Conservation (phyloP, 1,140 invertebrate genomes). For the Acromyrmex echinatior region DNA sequence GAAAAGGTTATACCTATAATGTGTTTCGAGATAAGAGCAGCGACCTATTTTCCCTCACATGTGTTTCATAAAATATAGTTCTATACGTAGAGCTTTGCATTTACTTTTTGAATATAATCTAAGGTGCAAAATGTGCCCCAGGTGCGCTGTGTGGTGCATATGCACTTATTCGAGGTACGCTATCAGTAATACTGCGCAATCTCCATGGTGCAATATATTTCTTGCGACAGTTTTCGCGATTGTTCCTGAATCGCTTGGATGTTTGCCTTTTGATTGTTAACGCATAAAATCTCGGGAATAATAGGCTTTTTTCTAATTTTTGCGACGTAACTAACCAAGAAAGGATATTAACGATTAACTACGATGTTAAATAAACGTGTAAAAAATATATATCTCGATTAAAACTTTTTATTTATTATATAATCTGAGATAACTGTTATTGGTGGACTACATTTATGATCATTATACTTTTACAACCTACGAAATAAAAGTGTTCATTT, state of each 20-base stretch:
- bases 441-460: background rate
- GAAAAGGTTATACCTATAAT: constrained; percentile 57
- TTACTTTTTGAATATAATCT: constrained; percentile 64
- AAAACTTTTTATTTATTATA: background rate
- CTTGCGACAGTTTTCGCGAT: constrained; percentile 49
- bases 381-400: background rate
- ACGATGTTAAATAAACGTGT: background rate
- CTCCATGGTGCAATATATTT: constrained; percentile 53
- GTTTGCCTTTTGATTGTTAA: constrained; percentile 44
- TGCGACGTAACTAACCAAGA: background rate
- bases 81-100: constrained; percentile 40
- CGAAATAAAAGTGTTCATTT: background rate
- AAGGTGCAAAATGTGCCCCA: constrained; percentile 63
- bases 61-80: constrained; percentile 57
- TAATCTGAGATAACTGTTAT: background rate
- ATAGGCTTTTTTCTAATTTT: background rate
- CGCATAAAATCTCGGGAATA: background rate
- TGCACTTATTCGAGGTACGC: constrained; percentile 56
- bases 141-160: constrained; percentile 51
- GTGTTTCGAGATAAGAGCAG: constrained; percentile 52
- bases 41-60: constrained; percentile 36
- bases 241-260: constrained; percentile 30
- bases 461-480: background rate
- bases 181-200: constrained; percentile 58
- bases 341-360: background rate